These are phyloP conservation scores for Amiota communis DNA, from an alignment of 2,888 invertebrate species.

Conservation along the genomic window DNA sequence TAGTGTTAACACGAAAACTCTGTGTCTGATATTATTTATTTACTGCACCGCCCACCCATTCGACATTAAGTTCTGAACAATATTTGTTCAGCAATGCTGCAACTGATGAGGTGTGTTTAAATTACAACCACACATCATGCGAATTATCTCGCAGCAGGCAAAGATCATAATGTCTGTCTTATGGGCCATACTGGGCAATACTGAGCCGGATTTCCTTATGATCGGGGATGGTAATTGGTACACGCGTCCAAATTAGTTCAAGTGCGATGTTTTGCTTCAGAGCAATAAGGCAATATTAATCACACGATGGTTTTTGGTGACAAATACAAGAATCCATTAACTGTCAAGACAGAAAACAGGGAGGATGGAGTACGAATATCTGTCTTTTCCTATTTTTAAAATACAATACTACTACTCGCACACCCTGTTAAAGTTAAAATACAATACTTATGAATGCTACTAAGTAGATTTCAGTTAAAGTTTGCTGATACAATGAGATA, in stretches of 20 bases:
- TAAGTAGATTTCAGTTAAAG: no score
- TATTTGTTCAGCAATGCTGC: not conserved
- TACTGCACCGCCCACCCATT: constrained; percentile 6
- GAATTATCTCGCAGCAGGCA: constrained; percentile 3
- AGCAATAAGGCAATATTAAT: not conserved
- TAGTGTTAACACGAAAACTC: not conserved
- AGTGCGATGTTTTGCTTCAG: not conserved
- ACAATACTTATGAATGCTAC: no score
- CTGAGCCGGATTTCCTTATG: no score
- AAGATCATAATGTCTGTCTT: not conserved
- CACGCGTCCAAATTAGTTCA: constrained; percentile 9
- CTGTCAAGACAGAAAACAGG: no score
- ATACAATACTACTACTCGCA: no score
- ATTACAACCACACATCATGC: constrained; percentile 7
- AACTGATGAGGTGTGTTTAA: constrained; percentile 14
- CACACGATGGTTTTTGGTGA: no score
- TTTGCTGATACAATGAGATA: no score
- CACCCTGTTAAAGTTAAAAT: no score
- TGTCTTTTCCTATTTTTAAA: no score
- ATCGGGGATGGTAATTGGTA: not conserved
- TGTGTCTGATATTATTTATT: not conserved
- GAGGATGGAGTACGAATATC: no score
- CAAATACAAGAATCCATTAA: no score
- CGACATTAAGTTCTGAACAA: not conserved
- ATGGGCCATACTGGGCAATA: not conserved